Evolutionary conservation across 2,888 invertebrate genomes (phyloP).

Genomic region (Sphinx pinastri): DNA sequence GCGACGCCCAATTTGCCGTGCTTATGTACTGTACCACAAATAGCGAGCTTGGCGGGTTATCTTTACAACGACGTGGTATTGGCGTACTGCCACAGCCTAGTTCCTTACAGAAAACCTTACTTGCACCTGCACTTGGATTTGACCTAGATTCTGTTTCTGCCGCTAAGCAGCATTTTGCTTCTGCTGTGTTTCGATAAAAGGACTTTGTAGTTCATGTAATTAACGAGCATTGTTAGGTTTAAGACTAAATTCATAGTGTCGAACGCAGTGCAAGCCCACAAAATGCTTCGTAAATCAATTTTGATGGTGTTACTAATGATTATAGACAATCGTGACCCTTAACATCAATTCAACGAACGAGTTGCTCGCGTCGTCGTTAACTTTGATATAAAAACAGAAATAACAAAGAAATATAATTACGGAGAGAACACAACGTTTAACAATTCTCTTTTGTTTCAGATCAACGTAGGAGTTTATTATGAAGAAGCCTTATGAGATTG

Average conservation of each 20-base stretch:
- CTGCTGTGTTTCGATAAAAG: no score
- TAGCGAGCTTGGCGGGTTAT: conserved; percentile 9
- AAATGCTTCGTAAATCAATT: no score
- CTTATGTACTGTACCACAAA: conserved; percentile 9
- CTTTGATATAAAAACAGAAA: neutral
- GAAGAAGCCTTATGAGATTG: conserved; percentile 82
- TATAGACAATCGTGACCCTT: no score
- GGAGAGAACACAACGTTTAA: neutral
- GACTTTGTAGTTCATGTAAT: no score
- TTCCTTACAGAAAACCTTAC: conserved; percentile 13
- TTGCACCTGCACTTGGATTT: conserved; percentile 1
- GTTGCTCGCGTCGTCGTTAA: no score
- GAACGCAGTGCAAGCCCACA: no score
- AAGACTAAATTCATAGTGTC: no score
- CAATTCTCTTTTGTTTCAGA: conserved; percentile 62
- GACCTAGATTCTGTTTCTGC: neutral
- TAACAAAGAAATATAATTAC: neutral
- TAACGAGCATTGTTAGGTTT: no score
- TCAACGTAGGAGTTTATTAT: conserved; percentile 83
- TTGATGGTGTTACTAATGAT: no score
- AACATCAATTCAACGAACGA: no score
- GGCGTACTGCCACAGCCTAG: conserved; percentile 4
- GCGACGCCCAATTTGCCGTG: neutral
- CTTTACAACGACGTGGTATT: conserved; percentile 15
- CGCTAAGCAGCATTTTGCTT: no score